Percentiles rank a stretch among this genome's conserved stretches.
These are phyloP conservation scores for Nymphalis c-album DNA, from an alignment of 2,888 invertebrate genomes.

Conservation along the genomic window DNA sequence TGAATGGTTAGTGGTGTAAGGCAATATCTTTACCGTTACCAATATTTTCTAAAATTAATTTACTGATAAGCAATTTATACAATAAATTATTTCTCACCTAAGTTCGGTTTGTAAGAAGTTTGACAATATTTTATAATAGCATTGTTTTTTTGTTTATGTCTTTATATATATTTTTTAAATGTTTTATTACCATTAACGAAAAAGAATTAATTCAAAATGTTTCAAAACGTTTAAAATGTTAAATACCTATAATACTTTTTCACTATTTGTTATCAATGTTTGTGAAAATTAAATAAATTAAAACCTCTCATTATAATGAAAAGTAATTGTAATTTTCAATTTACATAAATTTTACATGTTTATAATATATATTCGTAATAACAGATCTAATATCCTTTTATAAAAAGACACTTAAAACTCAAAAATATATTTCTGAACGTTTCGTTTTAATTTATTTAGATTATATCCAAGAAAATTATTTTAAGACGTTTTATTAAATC, in stretches of 20 bases:
- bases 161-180: background rate
- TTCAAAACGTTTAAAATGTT: too few relatives aligned
- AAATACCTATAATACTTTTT: too few relatives aligned
- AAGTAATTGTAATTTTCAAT: too few relatives aligned
- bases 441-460: background rate
- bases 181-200: too few relatives aligned
- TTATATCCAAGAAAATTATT: conserved; percentile 7
- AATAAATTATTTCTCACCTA: conserved; percentile 21
- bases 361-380: conserved; percentile 2
- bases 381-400: background rate
- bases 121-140: conserved; percentile 13
- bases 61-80: conserved; percentile 28
- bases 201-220: too few relatives aligned
- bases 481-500: conserved; percentile 11
- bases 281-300: too few relatives aligned
- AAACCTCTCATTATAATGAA: background rate
- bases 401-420: conserved; percentile 5
- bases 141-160: conserved; percentile 2
- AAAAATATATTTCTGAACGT: conserved; percentile 1
- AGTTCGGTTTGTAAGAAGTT: conserved; percentile 12
- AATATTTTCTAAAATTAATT: conserved; percentile 29
- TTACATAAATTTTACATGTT: background rate
- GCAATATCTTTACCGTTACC: conserved; percentile 35
- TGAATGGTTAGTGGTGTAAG: conserved; percentile 33
- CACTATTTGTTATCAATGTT: too few relatives aligned